Evolutionary conservation across 2,797 vertebrate species (phyloP).

Genomic region (Buceros bicornis): DNA sequence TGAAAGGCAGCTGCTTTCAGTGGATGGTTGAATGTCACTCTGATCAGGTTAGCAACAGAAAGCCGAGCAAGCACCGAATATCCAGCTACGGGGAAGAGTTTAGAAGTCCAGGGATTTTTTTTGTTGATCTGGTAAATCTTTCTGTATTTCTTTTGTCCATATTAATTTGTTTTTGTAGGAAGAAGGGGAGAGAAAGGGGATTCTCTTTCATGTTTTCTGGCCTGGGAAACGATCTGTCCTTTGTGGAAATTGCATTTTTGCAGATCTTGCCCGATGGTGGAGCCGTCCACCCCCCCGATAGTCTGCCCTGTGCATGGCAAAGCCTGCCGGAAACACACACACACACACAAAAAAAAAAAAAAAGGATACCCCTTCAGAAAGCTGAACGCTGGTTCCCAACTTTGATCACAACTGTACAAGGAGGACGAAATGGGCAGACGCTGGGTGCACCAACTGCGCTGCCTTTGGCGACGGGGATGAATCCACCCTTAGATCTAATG

Average conservation of each 20-base stretch:
- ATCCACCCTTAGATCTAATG: neutral
- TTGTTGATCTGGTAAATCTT: neutral
- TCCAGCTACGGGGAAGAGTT: neutral
- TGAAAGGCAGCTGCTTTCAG: neutral
- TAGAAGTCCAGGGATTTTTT: neutral
- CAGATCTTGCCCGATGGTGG: rapidly evolving
- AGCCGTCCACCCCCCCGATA: neutral
- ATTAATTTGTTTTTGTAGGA: neutral
- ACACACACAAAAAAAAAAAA: neutral
- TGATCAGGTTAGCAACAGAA: neutral
- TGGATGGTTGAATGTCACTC: neutral
- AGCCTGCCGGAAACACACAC: neutral
- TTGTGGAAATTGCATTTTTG: neutral
- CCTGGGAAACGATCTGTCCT: neutral
- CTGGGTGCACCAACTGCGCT: rapidly evolving
- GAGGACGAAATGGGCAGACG: neutral
- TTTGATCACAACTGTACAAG: neutral
- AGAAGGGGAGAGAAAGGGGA: neutral
- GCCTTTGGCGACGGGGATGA: neutral
- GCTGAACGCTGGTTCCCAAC: neutral
- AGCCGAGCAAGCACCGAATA: neutral
- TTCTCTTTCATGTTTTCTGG: neutral
- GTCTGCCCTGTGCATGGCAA: neutral
- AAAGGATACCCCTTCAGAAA: neutral
- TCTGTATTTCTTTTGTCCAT: neutral